Conservation (phyloP, 2,797 vertebrate genomes). For the Lates japonicus region DNA sequence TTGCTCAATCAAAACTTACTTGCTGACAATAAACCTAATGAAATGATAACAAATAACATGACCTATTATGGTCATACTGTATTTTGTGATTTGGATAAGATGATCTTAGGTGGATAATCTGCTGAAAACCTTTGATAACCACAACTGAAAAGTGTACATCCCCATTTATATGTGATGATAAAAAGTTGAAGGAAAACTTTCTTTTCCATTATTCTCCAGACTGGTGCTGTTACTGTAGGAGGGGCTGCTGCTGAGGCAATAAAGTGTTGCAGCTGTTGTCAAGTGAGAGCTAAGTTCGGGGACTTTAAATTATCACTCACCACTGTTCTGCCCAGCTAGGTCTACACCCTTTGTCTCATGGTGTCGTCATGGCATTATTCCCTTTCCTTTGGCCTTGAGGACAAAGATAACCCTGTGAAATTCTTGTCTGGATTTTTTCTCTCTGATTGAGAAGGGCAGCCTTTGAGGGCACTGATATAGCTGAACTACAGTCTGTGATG, state of each 20-base stretch:
- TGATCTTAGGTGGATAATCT: not conserved
- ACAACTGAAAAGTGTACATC: not conserved
- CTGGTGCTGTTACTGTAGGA: no score
- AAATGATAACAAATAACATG: not conserved
- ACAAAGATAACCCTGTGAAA: conserved; percentile 87
- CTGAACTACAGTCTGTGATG: conserved; percentile 32
- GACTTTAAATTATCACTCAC: conserved; percentile 62
- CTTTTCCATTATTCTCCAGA: not conserved
- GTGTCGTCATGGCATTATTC: conserved; percentile 73
- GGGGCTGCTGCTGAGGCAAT: conserved; percentile 35
- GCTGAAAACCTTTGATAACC: not conserved
- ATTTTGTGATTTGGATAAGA: not conserved
- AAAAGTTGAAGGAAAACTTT: not conserved
- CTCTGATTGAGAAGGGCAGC: conserved; percentile 65
- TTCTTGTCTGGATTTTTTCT: conserved; percentile 77
- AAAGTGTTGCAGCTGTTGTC: conserved; percentile 66
- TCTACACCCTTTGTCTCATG: conserved; percentile 57
- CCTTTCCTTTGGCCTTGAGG: conserved; percentile 78
- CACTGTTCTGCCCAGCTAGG: conserved; percentile 34
- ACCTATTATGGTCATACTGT: not conserved
- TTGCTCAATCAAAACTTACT: not conserved
- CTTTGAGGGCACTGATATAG: conserved; percentile 27
- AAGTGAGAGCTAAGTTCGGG: conserved; percentile 55
- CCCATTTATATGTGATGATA: not conserved
- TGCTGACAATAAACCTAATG: not conserved